phyloP scores from a whole-genome alignment of 2,797 vertebrate species.

The Lepilemur septentrionalis region DNA sequence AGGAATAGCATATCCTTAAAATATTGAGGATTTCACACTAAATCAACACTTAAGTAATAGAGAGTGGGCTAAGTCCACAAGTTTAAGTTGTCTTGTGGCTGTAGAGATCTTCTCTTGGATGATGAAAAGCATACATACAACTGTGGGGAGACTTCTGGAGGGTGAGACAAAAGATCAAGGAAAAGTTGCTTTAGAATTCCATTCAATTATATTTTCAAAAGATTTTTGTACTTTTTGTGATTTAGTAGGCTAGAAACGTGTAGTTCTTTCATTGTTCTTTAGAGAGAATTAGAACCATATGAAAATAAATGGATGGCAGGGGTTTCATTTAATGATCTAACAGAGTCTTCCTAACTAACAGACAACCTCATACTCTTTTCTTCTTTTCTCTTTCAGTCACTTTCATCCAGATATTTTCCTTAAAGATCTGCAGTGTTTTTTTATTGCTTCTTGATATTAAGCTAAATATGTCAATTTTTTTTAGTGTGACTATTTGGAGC shows the following conservation, averaged over 20 bases:
- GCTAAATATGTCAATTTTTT: not conserved
- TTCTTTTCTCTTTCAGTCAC: not conserved
- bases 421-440: not conserved
- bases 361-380: not conserved
- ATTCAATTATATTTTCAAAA: not conserved
- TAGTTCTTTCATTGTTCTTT: not conserved
- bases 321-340: not conserved
- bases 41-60: not conserved
- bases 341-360: not conserved
- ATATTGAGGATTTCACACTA: slow-evolving; percentile 5
- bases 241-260: not conserved
- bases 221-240: not conserved
- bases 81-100: not conserved
- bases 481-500: not conserved
- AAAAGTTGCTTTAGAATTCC: not conserved
- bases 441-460: not conserved
- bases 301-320: not conserved
- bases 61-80: not conserved
- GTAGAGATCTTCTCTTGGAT: not conserved
- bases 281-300: not conserved
- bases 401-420: not conserved
- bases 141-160: not conserved
- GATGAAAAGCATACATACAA: not conserved
- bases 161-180: not conserved
- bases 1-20: not conserved